Percentiles rank a stretch among this genome's conserved stretches.
These are phyloP conservation scores for Cylloceria caligata DNA, from an alignment of 2,888 invertebrate species.

Conservation along the genomic window DNA sequence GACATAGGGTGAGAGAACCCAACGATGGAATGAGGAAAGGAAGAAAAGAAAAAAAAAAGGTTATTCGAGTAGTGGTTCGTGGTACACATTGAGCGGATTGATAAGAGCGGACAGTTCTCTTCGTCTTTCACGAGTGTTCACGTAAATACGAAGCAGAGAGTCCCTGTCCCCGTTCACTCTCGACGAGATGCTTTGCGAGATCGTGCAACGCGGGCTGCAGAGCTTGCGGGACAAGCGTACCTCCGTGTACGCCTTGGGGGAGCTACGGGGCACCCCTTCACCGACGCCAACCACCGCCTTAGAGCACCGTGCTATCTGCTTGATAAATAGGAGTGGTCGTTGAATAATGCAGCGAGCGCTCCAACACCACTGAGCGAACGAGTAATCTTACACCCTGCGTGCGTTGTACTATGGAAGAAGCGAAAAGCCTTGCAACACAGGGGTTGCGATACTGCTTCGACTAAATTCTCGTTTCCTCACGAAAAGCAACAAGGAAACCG, in stretches of 20 bases:
- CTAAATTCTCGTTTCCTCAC: constrained; percentile 71
- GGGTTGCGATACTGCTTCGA: constrained; percentile 75
- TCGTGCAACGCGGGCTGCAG: constrained; percentile 8
- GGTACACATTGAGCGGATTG: constrained; percentile 18
- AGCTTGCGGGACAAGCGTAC: constrained; percentile 52
- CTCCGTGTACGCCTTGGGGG: constrained; percentile 29
- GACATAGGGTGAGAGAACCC: neutral
- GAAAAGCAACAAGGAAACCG: constrained; percentile 20
- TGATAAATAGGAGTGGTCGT: constrained; percentile 81
- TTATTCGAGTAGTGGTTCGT: constrained; percentile 4
- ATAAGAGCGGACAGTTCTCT: constrained; percentile 20
- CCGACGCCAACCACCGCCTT: constrained; percentile 23
- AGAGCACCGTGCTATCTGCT: constrained; percentile 75
- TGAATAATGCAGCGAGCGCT: constrained; percentile 81
- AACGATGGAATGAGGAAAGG: neutral
- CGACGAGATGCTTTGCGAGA: constrained; percentile 21
- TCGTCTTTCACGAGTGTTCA: constrained; percentile 19
- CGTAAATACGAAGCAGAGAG: neutral
- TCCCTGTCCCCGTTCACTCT: constrained; percentile 15
- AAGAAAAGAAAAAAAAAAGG: neutral
- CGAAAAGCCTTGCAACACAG: constrained; percentile 46
- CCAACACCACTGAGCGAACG: constrained; percentile 76
- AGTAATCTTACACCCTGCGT: constrained; percentile 77
- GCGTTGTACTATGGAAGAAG: constrained; percentile 27
- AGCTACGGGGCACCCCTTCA: constrained; percentile 40